Evolutionary conservation across 1,140 invertebrate species (phyloP).

Genomic region (Phocides pigmalion): DNA sequence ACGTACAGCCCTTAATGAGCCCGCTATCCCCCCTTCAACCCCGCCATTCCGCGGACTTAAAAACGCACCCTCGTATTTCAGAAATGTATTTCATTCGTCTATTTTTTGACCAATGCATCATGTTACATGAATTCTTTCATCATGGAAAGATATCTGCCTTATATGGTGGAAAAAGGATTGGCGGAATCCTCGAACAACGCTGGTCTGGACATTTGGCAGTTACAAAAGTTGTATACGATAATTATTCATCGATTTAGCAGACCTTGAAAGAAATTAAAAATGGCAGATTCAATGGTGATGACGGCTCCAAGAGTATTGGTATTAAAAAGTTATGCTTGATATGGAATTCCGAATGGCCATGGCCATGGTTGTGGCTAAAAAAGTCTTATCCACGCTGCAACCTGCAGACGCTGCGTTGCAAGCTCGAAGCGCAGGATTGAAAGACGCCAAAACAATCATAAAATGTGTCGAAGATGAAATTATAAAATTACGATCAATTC

Average conservation of each 20-base stretch:
- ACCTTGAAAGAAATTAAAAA: conserved; percentile 32
- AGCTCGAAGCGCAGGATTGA: conserved; percentile 38
- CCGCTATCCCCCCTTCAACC: too few relatives aligned
- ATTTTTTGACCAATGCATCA: conserved; percentile 41
- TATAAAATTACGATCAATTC: conserved; percentile 34
- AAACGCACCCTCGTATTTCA: too few relatives aligned
- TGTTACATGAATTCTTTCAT: conserved; percentile 45
- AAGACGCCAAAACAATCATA: conserved; percentile 40
- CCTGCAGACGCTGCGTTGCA: conserved; percentile 36
- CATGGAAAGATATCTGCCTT: conserved; percentile 38
- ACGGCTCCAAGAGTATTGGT: conserved; percentile 28
- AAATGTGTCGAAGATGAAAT: conserved; percentile 37
- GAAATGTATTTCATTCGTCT: neutral
- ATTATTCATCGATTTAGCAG: conserved; percentile 34
- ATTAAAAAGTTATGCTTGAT: conserved; percentile 40
- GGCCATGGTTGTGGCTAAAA: conserved; percentile 41
- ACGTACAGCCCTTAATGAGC: too few relatives aligned
- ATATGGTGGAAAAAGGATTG: conserved; percentile 41
- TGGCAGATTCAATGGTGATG: conserved; percentile 24
- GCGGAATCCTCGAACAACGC: conserved; percentile 36
- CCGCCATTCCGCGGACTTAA: too few relatives aligned
- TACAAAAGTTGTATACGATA: conserved; percentile 37
- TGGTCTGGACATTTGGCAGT: conserved; percentile 41
- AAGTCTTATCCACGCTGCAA: conserved; percentile 38
- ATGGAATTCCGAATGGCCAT: conserved; percentile 30